Conservation (phyloP, 1,140 invertebrate genomes). For the Brachionus plicatilis region DNA sequence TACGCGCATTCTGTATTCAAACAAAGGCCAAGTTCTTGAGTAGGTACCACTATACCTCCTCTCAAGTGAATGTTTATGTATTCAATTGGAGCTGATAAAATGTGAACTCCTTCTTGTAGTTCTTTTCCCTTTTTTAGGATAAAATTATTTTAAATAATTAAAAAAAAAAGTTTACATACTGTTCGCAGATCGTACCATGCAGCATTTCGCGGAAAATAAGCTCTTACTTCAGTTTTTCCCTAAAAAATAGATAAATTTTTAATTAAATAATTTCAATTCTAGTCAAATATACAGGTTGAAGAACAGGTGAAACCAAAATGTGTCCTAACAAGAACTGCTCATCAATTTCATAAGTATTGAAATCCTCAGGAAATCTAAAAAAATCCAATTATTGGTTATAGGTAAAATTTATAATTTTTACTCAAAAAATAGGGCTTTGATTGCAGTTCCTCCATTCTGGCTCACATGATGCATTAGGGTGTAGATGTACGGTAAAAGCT, state of each 20-base stretch:
- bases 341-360: constrained; percentile 65
- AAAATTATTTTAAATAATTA: background rate
- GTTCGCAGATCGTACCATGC: constrained; percentile 26
- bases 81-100: constrained; percentile 43
- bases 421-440: constrained; percentile 66
- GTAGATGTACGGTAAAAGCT: constrained; percentile 74
- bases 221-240: constrained; percentile 47
- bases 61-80: constrained; percentile 53
- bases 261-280: background rate
- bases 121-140: background rate
- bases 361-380: constrained; percentile 55
- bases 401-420: background rate
- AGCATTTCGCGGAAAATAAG: constrained; percentile 7
- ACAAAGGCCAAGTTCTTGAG: constrained; percentile 47
- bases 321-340: constrained; percentile 72
- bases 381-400: background rate
- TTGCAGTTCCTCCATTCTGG: constrained; percentile 66
- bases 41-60: constrained; percentile 53
- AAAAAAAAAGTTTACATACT: constrained; percentile 3
- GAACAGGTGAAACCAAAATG: constrained; percentile 69
- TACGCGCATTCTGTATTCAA: constrained; percentile 43
- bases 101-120: background rate
- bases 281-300: constrained; percentile 58
- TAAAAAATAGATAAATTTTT: background rate
- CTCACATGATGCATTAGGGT: constrained; percentile 70